These are phyloP conservation scores for Lordiphosa collinella DNA, from an alignment of 1,140 invertebrate genomes.

Conservation along the genomic window DNA sequence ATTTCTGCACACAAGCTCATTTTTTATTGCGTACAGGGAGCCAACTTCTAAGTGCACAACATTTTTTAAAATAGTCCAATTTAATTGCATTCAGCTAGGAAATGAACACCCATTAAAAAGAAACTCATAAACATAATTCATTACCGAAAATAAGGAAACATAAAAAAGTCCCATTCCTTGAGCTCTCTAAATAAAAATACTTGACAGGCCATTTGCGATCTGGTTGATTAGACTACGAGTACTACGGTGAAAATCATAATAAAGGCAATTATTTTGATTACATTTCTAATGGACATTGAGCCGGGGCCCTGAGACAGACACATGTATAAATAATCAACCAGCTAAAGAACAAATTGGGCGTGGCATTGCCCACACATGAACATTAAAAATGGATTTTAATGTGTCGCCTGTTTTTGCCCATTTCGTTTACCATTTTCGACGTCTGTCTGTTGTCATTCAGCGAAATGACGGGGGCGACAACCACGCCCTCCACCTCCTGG, in stretches of 20 bases:
- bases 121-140: constrained; percentile 53
- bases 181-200: constrained; percentile 9
- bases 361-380: constrained; percentile 45
- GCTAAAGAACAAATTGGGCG: constrained; percentile 28
- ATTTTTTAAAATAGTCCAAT: neutral
- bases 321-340: constrained; percentile 43
- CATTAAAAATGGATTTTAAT: constrained; percentile 77
- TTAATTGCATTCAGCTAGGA: constrained; percentile 24
- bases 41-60: no score
- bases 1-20: no score
- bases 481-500: neutral
- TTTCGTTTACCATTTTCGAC: constrained; percentile 52
- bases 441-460: constrained; percentile 60
- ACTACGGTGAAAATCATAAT: constrained; percentile 41
- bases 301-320: constrained; percentile 17
- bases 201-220: constrained; percentile 20
- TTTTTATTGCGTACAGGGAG: no score
- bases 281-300: constrained; percentile 50
- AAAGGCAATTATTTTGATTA: constrained; percentile 70
- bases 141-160: constrained; percentile 10
- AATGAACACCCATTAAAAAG: constrained; percentile 55
- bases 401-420: constrained; percentile 58
- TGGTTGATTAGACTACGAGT: constrained; percentile 53
- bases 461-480: constrained; percentile 39
- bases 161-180: neutral